These are phyloP conservation scores for Monarcha castaneiventris DNA, from an alignment of 2,113 vertebrate species.

Conservation along the genomic window DNA sequence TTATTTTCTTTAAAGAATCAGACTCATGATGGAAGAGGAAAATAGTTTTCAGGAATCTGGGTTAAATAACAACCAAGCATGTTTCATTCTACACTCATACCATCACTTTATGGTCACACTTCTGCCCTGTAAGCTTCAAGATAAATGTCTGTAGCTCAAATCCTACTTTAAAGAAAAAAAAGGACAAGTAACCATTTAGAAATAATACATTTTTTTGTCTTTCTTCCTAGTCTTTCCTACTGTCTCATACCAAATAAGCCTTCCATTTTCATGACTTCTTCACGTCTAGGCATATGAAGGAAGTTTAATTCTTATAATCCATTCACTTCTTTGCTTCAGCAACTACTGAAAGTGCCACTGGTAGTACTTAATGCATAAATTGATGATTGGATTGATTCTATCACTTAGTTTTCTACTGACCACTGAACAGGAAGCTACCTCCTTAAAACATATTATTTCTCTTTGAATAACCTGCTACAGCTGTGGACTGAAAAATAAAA, in stretches of 20 bases:
- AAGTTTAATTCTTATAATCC: constrained; percentile 15
- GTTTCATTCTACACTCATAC: background rate
- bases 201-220: background rate
- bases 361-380: background rate
- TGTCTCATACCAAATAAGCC: background rate
- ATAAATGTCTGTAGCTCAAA: background rate
- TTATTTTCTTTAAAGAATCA: background rate
- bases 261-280: background rate
- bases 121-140: background rate
- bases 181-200: background rate
- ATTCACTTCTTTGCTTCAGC: background rate
- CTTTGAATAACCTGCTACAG: background rate
- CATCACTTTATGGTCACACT: background rate
- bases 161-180: background rate
- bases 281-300: background rate
- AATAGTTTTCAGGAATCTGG: background rate
- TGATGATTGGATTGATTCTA: background rate
- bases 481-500: background rate
- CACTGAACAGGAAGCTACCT: background rate
- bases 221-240: background rate
- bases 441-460: background rate
- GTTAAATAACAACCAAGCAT: background rate
- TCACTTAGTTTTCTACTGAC: background rate
- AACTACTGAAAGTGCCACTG: background rate
- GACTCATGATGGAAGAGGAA: background rate